Conservation (phyloP, 2,888 invertebrate genomes). For the Ochropleura plecta region DNA sequence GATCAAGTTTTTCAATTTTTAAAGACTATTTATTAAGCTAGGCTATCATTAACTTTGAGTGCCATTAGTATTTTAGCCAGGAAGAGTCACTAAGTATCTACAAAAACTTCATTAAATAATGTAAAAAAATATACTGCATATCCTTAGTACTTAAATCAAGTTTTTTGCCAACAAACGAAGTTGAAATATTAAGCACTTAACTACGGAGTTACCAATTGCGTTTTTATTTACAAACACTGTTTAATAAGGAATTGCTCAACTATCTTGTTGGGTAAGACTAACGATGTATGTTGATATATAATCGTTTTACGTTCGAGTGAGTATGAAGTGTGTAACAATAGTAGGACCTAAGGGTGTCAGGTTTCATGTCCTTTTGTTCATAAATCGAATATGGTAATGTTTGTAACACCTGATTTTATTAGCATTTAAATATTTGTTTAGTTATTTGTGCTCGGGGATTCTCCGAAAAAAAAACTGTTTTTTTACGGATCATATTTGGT, state of each 20-base stretch:
- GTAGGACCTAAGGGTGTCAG: conserved; percentile 54
- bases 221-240: conserved; percentile 67
- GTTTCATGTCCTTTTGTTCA: conserved; percentile 55
- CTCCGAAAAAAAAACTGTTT: conserved; percentile 18
- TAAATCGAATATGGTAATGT: conserved; percentile 53
- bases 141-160: conserved; percentile 14
- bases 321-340: conserved; percentile 55
- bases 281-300: conserved; percentile 38
- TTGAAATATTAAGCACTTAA: conserved; percentile 46
- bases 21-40: background rate
- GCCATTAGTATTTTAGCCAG: background rate
- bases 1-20: background rate
- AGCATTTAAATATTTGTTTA: conserved; percentile 51
- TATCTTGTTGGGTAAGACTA: conserved; percentile 62
- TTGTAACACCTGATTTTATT: conserved; percentile 45
- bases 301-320: conserved; percentile 58
- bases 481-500: background rate
- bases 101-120: too few relatives aligned
- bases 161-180: conserved; percentile 26
- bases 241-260: conserved; percentile 66
- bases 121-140: background rate
- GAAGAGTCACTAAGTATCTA: background rate
- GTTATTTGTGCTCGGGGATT: conserved; percentile 6
- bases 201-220: conserved; percentile 47
- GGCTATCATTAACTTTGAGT: background rate